Percentiles rank a stretch among this genome's conserved stretches.
phyloP scores from a whole-genome alignment of 1,140 invertebrate genomes.

The Drosophila auraria region DNA sequence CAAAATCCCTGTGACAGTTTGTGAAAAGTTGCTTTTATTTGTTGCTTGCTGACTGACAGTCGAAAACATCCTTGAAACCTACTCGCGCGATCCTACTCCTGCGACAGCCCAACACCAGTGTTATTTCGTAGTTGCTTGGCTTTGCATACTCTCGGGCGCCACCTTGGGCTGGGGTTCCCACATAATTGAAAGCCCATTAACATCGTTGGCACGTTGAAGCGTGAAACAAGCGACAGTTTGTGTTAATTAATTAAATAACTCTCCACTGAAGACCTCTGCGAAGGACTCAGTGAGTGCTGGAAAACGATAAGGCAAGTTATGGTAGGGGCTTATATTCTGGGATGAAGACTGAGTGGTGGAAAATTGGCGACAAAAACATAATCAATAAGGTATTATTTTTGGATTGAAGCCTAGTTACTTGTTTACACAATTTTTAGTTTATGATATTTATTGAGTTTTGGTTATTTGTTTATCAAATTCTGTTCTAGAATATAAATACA shows the following conservation, averaged over 20 bases:
- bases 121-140: constrained; percentile 23
- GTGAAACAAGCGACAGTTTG: constrained; percentile 70
- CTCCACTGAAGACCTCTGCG: constrained; percentile 10
- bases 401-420: not conserved
- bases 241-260: constrained; percentile 80
- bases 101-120: constrained; percentile 21
- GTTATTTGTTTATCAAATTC: not conserved
- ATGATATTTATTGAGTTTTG: too few species aligned
- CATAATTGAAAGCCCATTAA: constrained; percentile 77
- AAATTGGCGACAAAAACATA: constrained; percentile 30
- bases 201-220: constrained; percentile 64
- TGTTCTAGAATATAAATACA: too few species aligned
- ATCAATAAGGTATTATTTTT: constrained; percentile 10
- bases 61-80: constrained; percentile 39
- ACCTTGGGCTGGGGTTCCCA: constrained; percentile 16
- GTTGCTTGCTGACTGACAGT: constrained; percentile 47
- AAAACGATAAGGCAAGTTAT: constrained; percentile 34
- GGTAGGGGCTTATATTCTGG: not conserved
- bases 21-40: constrained; percentile 66
- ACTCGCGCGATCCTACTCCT: constrained; percentile 4
- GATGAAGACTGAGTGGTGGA: constrained; percentile 7
- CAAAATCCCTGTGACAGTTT: constrained; percentile 75
- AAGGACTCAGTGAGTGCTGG: constrained; percentile 17
- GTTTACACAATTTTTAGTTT: not conserved
- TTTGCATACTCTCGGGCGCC: constrained; percentile 35